Percentiles rank a stretch among this genome's conserved stretches.
phyloP scores from a whole-genome alignment of 2,888 invertebrate species.

The Serrognathus titanus region DNA sequence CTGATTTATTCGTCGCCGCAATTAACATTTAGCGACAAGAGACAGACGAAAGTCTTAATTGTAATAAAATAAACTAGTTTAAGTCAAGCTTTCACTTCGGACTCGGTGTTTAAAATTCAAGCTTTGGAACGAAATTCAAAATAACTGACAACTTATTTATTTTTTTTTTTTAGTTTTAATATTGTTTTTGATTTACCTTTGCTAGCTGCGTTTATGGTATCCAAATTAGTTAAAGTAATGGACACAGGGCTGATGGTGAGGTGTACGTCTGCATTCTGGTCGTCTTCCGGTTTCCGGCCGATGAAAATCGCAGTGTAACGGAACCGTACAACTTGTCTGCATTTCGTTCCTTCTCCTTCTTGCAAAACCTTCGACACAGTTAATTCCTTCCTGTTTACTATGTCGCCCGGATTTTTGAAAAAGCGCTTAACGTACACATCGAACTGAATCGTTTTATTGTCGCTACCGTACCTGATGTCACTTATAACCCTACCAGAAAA shows the following conservation, averaged over 20 bases:
- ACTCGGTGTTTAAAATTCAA: too few species aligned
- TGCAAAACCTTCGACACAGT: slow-evolving; percentile 40
- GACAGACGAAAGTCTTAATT: too few species aligned
- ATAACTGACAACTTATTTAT: too few species aligned
- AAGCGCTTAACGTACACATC: slow-evolving; percentile 42
- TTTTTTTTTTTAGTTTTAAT: too few species aligned
- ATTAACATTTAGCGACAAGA: too few species aligned
- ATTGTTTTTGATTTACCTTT: slow-evolving; percentile 39
- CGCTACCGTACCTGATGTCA: slow-evolving; percentile 32
- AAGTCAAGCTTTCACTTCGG: too few species aligned
- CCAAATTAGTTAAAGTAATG: slow-evolving; percentile 48
- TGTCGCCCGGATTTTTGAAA: slow-evolving; percentile 40
- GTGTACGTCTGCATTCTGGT: slow-evolving; percentile 38
- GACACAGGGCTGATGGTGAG: slow-evolving; percentile 45
- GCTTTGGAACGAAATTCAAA: too few species aligned
- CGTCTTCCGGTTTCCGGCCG: slow-evolving; percentile 36
- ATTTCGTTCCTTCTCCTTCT: slow-evolving; percentile 44
- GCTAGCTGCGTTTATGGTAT: slow-evolving; percentile 46
- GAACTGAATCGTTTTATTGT: slow-evolving; percentile 38
- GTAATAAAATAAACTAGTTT: too few species aligned
- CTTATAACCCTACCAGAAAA: slow-evolving; percentile 46
- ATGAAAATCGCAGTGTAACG: slow-evolving; percentile 47
- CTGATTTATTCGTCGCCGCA: too few species aligned
- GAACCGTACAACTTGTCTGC: slow-evolving; percentile 42
- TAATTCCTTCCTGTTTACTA: slow-evolving; percentile 37